Evolutionary conservation across 2,888 invertebrate species (phyloP).

Genomic region (Leptura quadrifasciata): DNA sequence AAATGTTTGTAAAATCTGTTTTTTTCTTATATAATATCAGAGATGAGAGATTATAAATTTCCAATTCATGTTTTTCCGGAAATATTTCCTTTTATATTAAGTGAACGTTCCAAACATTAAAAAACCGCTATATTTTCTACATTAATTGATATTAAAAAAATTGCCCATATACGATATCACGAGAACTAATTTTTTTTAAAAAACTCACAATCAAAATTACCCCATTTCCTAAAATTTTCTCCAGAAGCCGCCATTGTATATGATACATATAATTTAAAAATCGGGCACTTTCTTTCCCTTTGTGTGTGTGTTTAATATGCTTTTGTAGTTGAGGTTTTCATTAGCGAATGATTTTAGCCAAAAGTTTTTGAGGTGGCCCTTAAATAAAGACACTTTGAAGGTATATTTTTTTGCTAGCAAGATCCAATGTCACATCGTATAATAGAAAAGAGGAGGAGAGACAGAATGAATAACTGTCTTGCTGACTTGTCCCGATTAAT

Average conservation of each 20-base stretch:
- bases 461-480: slow-evolving; percentile 98
- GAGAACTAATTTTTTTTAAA: not conserved
- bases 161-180: not conserved
- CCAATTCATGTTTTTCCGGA: not conserved
- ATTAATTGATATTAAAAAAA: not conserved
- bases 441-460: slow-evolving; percentile 95
- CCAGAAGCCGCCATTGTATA: not conserved
- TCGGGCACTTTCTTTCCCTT: not conserved
- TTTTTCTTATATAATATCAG: not conserved
- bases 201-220: not conserved
- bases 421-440: slow-evolving; percentile 98
- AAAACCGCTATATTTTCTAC: not conserved
- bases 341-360: slow-evolving; percentile 52
- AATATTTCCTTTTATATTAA: not conserved
- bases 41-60: not conserved
- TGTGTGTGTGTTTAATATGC: slow-evolving; percentile 17
- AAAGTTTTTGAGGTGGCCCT: slow-evolving; percentile 49
- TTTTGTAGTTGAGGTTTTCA: slow-evolving; percentile 35
- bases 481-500: slow-evolving; percentile 95
- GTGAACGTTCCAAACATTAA: too few relatives aligned
- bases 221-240: slow-evolving; percentile 3
- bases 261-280: not conserved
- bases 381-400: slow-evolving; percentile 51
- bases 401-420: slow-evolving; percentile 77
- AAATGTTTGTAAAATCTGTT: slow-evolving; percentile 3